Percentiles rank a stretch among this genome's conserved stretches.
Evolutionary conservation across 30 jellyfish, hydroid and myxozoan species (phyloP).

Genomic region (Hydractinia symbiolongicarpus): DNA sequence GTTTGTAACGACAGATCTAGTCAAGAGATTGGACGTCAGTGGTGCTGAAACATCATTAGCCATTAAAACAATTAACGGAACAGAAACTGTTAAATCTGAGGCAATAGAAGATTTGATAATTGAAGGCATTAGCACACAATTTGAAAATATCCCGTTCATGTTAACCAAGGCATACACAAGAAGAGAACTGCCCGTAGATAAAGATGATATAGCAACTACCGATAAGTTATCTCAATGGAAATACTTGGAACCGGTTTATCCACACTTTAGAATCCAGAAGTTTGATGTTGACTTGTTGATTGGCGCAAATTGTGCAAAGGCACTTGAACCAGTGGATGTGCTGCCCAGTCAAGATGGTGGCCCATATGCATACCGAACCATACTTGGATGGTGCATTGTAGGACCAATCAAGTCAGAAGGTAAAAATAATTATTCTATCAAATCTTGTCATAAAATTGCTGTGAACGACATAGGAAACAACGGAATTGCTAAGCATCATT

Average conservation of each 20-base stretch:
- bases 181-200: slow-evolving; percentile 18
- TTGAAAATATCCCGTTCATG: neutral
- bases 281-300: slow-evolving; percentile 10
- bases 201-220: slow-evolving; percentile 23
- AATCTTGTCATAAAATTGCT: slow-evolving; percentile 15
- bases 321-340: slow-evolving; percentile 1
- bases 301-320: slow-evolving; percentile 20
- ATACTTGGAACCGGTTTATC: slow-evolving; percentile 1
- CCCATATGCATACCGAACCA: neutral
- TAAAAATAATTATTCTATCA: neutral
- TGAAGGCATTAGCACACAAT: neutral
- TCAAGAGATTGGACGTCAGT: neutral
- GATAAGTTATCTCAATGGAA: slow-evolving; percentile 9
- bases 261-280: slow-evolving; percentile 1
- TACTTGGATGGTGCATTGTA: neutral
- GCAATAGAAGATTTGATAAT: neutral
- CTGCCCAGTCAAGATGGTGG: neutral
- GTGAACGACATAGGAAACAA: slow-evolving; percentile 10
- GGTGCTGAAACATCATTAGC: neutral
- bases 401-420: neutral
- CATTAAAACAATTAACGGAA: slow-evolving; percentile 16
- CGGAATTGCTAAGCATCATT: neutral
- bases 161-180: slow-evolving; percentile 20
- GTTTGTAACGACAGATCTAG: slow-evolving; percentile 28
- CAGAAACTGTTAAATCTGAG: neutral